Percentiles rank a stretch among this genome's conserved stretches.
These are phyloP conservation scores for Thamnaconus septentrionalis DNA, from an alignment of 2,113 vertebrate genomes.

Conservation along the genomic window DNA sequence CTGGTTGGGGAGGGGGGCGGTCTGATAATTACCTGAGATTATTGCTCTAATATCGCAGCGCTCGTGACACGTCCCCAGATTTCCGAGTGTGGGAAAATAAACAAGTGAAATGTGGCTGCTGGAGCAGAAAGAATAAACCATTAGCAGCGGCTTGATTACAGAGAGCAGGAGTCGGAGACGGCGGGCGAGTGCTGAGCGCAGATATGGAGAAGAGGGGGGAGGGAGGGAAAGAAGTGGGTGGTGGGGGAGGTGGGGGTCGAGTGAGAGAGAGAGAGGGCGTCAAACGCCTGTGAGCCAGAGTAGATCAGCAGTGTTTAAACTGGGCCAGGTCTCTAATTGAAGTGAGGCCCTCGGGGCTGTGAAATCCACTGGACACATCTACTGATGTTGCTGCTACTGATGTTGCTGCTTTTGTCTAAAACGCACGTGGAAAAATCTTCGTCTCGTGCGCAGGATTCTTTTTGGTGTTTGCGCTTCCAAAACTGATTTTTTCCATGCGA, in stretches of 20 bases:
- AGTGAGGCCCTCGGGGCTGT: conserved; percentile 72
- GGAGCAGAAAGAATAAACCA: conserved; percentile 99
- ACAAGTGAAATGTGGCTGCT: conserved; percentile 99
- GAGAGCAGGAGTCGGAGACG: conserved; percentile 83
- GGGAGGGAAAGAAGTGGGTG: neutral
- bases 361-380: conserved; percentile 61
- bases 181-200: conserved; percentile 62
- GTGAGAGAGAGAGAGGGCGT: conserved; percentile 35
- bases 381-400: conserved; percentile 54
- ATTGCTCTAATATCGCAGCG: conserved; percentile 98
- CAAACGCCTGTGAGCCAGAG: conserved; percentile 63
- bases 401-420: conserved; percentile 64
- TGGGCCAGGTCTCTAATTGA: conserved; percentile 77
- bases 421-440: conserved; percentile 54
- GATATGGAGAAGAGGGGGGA: conserved; percentile 54
- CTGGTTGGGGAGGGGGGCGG: conserved; percentile 53
- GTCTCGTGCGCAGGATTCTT: conserved; percentile 45
- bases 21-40: conserved; percentile 99
- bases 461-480: conserved; percentile 51
- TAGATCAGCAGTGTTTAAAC: conserved; percentile 74
- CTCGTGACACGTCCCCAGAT: conserved; percentile 93
- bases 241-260: neutral
- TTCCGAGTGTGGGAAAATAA: conserved; percentile 98
- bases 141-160: conserved; percentile 99
- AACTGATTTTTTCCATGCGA: conserved; percentile 16